phyloP scores from a whole-genome alignment of 92 coral and sea anemone species.

The Bergia puertoricense region DNA sequence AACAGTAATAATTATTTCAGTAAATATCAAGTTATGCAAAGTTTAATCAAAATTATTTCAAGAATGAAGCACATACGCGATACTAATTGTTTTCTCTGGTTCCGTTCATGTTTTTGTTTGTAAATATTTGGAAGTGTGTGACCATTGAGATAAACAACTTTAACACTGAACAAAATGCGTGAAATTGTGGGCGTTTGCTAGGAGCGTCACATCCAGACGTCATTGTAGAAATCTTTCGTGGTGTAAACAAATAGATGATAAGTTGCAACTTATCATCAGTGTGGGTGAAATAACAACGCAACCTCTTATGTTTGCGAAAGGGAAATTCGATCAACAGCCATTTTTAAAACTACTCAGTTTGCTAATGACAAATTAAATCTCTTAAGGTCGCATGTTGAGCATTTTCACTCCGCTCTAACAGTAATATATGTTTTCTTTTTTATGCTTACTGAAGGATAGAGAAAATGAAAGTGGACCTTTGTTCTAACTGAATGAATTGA shows the following conservation, averaged over 20 bases:
- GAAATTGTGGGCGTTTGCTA: not conserved
- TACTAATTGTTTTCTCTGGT: not conserved
- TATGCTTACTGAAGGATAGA: not conserved
- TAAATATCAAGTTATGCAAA: not conserved
- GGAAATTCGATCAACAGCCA: not conserved
- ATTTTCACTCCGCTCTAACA: not conserved
- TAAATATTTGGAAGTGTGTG: slow-evolving; percentile 17
- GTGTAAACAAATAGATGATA: not conserved
- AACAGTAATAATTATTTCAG: not conserved
- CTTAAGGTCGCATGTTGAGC: not conserved
- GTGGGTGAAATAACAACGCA: not conserved
- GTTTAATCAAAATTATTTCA: not conserved
- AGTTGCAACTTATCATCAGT: not conserved
- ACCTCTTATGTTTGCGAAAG: not conserved
- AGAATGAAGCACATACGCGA: not conserved
- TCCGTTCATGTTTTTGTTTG: not conserved
- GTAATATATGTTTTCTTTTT: not conserved
- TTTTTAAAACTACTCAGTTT: not conserved
- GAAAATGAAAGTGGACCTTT: not conserved
- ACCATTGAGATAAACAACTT: not conserved
- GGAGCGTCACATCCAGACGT: slow-evolving; percentile 15
- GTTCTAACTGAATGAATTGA: not conserved
- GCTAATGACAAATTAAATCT: not conserved
- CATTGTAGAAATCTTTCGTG: not conserved
- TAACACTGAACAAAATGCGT: not conserved